Conservation (phyloP, 2,797 vertebrate genomes). For the Sardinella longiceps region DNA sequence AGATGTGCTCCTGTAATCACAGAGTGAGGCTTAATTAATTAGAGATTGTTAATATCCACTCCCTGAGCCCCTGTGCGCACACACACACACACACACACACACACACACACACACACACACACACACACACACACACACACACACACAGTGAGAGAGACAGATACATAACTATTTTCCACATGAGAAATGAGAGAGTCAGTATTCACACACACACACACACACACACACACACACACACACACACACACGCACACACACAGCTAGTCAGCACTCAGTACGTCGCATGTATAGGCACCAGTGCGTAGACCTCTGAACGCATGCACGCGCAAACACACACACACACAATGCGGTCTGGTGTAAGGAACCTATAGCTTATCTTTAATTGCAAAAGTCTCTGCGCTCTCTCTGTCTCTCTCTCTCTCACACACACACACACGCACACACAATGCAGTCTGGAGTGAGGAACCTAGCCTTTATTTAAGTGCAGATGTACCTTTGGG, state of each 20-base stretch:
- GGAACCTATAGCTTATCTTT: too few relatives aligned
- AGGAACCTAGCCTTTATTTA: too few relatives aligned
- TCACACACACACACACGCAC: background rate
- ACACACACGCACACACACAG: background rate
- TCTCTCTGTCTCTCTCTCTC: too few relatives aligned
- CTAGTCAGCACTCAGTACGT: too few relatives aligned
- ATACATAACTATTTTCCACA: slow-evolving; percentile 45
- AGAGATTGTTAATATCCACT: slow-evolving; percentile 55
- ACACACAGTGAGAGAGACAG: slow-evolving; percentile 23
- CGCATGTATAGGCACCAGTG: too few relatives aligned
- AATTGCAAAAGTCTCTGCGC: too few relatives aligned
- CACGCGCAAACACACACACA: too few relatives aligned
- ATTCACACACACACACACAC: background rate
- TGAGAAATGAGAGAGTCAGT: slow-evolving; percentile 38
- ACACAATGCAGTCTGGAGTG: background rate
- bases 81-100: too few relatives aligned
- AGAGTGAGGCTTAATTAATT: slow-evolving; percentile 52
- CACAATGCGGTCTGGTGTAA: too few relatives aligned
- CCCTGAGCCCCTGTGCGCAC: slow-evolving; percentile 26
- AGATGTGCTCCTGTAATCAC: slow-evolving; percentile 31
- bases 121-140: slow-evolving; percentile 31
- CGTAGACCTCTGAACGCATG: too few relatives aligned
- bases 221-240: background rate
- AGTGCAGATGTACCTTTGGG: too few relatives aligned
- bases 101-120: too few relatives aligned